These are phyloP conservation scores for Automeris io DNA, from an alignment of 2,888 invertebrate genomes.

Conservation along the genomic window DNA sequence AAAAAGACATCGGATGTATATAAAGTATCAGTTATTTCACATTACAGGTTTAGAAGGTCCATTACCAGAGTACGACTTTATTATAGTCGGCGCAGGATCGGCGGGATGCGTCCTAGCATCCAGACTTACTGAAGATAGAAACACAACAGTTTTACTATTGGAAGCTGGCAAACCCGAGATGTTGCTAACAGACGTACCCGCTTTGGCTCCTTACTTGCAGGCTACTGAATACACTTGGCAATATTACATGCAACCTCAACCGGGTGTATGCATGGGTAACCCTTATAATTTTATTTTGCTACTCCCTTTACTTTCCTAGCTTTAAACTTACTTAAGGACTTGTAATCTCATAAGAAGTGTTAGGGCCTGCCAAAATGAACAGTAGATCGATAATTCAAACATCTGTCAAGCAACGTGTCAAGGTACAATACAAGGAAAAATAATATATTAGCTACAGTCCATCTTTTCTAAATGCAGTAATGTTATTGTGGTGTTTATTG, in stretches of 20 bases:
- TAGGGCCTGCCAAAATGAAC: no score
- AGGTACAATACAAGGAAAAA: no score
- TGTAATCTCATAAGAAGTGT: no score
- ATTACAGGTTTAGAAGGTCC: conserved; percentile 44
- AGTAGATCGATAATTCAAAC: conserved; percentile 4
- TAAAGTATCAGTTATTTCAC: not conserved
- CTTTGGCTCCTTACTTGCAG: conserved; percentile 76
- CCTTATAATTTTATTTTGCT: no score
- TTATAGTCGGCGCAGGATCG: conserved; percentile 77
- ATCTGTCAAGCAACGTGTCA: not conserved
- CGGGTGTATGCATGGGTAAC: conserved; percentile 76
- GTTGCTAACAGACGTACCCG: conserved; percentile 74
- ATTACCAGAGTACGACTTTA: conserved; percentile 69
- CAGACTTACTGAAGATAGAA: conserved; percentile 56
- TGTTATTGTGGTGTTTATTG: no score
- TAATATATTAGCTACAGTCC: no score
- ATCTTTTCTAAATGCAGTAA: no score
- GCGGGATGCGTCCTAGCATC: conserved; percentile 75
- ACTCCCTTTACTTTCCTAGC: no score
- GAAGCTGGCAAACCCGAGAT: conserved; percentile 64
- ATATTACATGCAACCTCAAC: conserved; percentile 81
- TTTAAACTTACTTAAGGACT: no score
- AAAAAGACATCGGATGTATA: no score
- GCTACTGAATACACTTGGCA: conserved; percentile 82
- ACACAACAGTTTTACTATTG: conserved; percentile 53